Evolutionary conservation across 2,113 vertebrate genomes (phyloP), one percentile per base, ranked within the genome.

Genomic region (Okapia johnstoni): DNA sequence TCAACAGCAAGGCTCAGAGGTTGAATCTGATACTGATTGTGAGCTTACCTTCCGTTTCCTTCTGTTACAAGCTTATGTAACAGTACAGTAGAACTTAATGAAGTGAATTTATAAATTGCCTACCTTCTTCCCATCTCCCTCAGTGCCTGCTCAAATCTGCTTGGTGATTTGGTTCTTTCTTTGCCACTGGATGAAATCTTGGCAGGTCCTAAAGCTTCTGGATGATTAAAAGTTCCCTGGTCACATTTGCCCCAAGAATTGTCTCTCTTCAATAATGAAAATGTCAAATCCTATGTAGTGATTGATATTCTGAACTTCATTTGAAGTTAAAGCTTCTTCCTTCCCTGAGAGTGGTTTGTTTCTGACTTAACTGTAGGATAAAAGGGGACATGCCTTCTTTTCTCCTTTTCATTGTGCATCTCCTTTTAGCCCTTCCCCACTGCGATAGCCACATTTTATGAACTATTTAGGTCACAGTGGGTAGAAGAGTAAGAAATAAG

Each of bases 261-360:
- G 33, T 85, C 40, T 96, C 76, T 94, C 87, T 96, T 92, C 33
- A 61, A 21, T 93, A 96, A 88, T 83, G 96, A 91, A 95, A 93
- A 81, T 94, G 40, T 60, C 23, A 91, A 83, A 8, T 96, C 50
- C 12, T 90, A 1, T 90, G 55, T 52, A 96, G 66, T 85, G 77
- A 88, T 93, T 28, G 95, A 63, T 92, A 84, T 92, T 85, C 26
- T 92, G n/a, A 95, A 63, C n/a, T 92, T 73, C 23, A 80, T 30
- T 90, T 80, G 52, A 85, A 33, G 33, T 77, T 90, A 61, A 93
- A 96, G 10, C 21, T 90, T 89, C 33, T 55, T 58, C 8, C 13
- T 12, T 96, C 30, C 66, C 43, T 89, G 36, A 79, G 43, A 95
- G 30, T 92, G 21, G 58, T 85, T 40, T 80, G 9, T 88, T 94